A percentile compares a stretch with the other conserved stretches of the same genome.
phyloP scores from a whole-genome alignment of 2,113 vertebrate genomes.

The Grammomys surdaster region DNA sequence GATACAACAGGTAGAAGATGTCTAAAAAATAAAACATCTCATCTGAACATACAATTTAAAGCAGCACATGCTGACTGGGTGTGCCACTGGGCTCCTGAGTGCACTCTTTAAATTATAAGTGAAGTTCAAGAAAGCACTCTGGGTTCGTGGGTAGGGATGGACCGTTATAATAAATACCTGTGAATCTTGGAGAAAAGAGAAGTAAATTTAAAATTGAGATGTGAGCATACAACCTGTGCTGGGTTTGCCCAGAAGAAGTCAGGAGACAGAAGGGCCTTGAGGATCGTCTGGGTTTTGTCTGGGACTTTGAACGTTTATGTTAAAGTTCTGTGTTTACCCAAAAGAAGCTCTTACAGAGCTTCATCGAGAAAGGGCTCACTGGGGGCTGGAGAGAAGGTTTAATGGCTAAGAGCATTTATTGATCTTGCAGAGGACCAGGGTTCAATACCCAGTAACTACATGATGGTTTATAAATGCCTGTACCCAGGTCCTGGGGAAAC shows the following conservation, averaged over 20 bases:
- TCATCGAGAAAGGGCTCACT: not conserved
- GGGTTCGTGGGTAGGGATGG: not conserved
- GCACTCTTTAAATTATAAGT: not conserved
- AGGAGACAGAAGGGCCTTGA: not conserved
- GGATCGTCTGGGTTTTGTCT: not conserved
- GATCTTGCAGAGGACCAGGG: not conserved
- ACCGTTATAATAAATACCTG: not conserved
- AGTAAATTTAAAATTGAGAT: not conserved
- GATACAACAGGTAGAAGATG: not conserved
- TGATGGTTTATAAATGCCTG: not conserved
- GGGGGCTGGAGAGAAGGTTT: not conserved
- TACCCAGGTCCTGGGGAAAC: not conserved
- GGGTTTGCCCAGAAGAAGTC: not conserved
- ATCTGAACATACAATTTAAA: not conserved
- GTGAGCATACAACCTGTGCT: not conserved
- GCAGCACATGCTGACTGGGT: not conserved
- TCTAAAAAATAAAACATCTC: not conserved
- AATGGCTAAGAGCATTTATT: not conserved
- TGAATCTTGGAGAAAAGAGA: not conserved
- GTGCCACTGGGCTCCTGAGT: not conserved
- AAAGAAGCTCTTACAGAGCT: not conserved
- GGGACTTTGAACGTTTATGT: not conserved
- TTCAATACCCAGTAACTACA: not conserved
- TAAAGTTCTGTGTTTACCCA: not conserved
- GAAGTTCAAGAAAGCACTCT: conserved; percentile 28